Conservation (phyloP, 2,888 invertebrate genomes). For the Coelinius sp. region DNA sequence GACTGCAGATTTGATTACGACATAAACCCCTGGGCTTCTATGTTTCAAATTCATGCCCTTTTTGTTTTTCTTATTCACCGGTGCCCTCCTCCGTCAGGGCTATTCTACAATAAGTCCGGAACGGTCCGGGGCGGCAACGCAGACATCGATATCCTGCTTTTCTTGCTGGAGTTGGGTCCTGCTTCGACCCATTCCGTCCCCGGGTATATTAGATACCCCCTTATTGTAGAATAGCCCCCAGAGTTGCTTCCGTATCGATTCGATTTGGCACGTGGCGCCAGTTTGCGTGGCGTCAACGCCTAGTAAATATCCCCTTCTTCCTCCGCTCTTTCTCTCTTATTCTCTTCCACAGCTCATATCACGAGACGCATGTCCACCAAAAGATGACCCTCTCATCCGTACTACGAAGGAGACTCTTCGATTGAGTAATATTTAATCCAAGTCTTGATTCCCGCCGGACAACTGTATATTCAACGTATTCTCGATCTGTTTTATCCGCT, state of each 20-base stretch:
- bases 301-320: conserved; percentile 3
- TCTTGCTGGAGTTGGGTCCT: too few relatives aligned
- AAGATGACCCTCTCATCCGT: conserved; percentile 9
- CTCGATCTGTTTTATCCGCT: neutral
- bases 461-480: neutral
- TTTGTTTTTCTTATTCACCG: neutral
- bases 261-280: conserved; percentile 23
- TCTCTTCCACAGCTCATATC: neutral
- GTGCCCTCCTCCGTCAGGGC: neutral
- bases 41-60: neutral
- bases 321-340: neutral
- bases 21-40: neutral
- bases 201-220: too few relatives aligned
- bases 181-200: too few relatives aligned
- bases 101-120: too few relatives aligned
- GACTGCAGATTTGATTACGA: neutral
- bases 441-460: neutral
- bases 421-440: conserved; percentile 14
- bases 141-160: too few relatives aligned
- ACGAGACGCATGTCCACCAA: conserved; percentile 10
- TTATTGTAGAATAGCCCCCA: too few relatives aligned
- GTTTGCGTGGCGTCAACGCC: conserved; percentile 25
- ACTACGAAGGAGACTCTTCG: neutral
- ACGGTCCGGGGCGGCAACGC: too few relatives aligned
- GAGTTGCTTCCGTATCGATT: conserved; percentile 14